Base-by-base conservation (phyloP, 2,797 vertebrate species). In the Premnoplex brunnescens region DNA sequence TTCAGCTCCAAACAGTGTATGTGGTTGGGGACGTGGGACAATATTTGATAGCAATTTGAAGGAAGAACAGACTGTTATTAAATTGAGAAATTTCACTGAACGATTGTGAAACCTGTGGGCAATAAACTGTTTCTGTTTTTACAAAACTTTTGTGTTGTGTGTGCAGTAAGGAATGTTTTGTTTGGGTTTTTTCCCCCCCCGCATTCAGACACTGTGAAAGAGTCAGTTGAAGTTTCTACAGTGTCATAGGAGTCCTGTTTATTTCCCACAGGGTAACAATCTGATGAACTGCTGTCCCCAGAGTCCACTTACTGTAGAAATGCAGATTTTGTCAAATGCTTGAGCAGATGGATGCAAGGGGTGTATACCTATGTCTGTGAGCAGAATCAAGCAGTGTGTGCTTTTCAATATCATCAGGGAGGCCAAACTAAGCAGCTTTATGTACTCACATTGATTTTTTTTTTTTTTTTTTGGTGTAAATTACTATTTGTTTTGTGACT, bases 1-100 rank as follows among this genome's bases (percentile, higher is more conserved):
- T 69, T 79, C 43, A 79, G 23, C 49, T 91, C 36, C 41, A 64
- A 48, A 32, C 8, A 41, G 21, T 41, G 32, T 51, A 86, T 80
- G 79, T 26, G 58, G 37, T 15, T 54, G 68, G 28, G 63, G 77
- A 81, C 46, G 8, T 43, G 67, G 66, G 69, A 71, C 49, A 69
- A 7, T 58, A 64, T 81, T 67, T 73, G 19, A 7, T 36, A 79
- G 41, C 71, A 92, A 78, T 69, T 90, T 73, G 62, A 82, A 89
- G 84, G 94, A 88, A 81, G 73, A 92, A 67, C n/a, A 83, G 56
- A 71, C 73, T 86, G 37, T 55, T 60, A 87, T 37, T 81, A 63
- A 72, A 66, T 94, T 95, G 68, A 89, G 94, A 96, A 85, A 97
- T 87, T 59, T 76, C 36, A 64, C 24, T 15, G 81, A 84, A 69